Base-by-base conservation (phyloP, 2,113 vertebrate species). In the Galeopterus variegatus region DNA sequence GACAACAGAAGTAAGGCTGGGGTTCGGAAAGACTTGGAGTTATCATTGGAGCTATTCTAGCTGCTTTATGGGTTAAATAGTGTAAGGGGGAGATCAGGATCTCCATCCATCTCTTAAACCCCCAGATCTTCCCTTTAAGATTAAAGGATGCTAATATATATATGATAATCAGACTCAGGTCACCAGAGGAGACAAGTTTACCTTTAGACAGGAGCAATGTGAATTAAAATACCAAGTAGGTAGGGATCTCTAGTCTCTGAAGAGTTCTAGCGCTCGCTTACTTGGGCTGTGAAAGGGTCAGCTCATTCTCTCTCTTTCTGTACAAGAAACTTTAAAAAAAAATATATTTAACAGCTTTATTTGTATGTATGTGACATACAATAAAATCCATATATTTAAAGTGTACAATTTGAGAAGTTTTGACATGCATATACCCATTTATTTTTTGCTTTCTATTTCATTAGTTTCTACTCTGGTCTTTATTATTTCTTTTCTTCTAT, bases 401-500 rank as follows among this genome's bases (percentile, higher is more conserved):
- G 28, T 36, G 17, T 41, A 64, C 18, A 73, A 7, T 90, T 65
- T 58, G 24, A 58, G 23, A 77, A 77, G 3, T 80, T 94, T 80
- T 87, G 56, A 87, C 82, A 52, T 18, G 10, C 56, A 21, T 67
- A 84, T 52, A 72, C 3, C 9, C 45, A 64, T 48, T 83, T 72
- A 50, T 77, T 82, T 82, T 82, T 17, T 87, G 50, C 19, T 80
- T 73, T 58, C 31, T 70, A n/a, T 76, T 82, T 70, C 28, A 24
- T 92, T 76, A 77, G 15, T 91, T 92, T 83, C 6, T 5, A 33
- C 33, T 94, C 88, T 90, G 14, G 50, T 91, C 21, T 76, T 75
- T 33, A 65, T 58, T 67, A 8, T 56, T 93, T 90, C 17, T 8
- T 67, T 89, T 77, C 33, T 70, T 72, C 23, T 36, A 36, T 52